Percentiles rank a stretch among this genome's conserved stretches.
phyloP scores from a whole-genome alignment of 2,888 invertebrate genomes.

The Argyra leucocephala region DNA sequence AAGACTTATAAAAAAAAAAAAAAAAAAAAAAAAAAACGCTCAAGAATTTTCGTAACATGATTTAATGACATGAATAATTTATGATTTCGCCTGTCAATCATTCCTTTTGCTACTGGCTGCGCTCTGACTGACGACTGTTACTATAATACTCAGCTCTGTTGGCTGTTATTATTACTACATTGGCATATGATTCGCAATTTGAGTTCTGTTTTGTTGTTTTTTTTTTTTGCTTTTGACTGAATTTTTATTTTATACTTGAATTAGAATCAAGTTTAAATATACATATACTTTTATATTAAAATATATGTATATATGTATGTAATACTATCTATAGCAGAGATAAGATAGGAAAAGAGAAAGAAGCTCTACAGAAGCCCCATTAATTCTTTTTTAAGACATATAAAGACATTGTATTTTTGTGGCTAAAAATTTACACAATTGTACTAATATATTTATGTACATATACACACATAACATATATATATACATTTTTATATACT shows the following conservation, averaged over 20 bases:
- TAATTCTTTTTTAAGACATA: neutral
- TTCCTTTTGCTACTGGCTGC: conserved; percentile 1
- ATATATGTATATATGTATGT: neutral
- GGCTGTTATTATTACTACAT: neutral
- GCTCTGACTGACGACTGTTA: neutral
- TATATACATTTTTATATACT: neutral
- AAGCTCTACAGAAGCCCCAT: neutral
- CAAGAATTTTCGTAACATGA: conserved; percentile 43
- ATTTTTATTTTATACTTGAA: neutral
- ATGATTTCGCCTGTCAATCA: conserved; percentile 45
- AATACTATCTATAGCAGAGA: too few species aligned
- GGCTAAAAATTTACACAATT: too few species aligned
- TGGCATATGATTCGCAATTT: neutral
- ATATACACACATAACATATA: neutral
- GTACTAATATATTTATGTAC: neutral
- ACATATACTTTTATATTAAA: neutral
- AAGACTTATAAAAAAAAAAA: conserved; percentile 15
- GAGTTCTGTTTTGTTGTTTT: neutral
- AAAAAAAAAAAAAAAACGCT: conserved; percentile 18
- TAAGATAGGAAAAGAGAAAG: neutral
- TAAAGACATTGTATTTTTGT: neutral
- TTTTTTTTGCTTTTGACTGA: neutral
- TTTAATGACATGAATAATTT: conserved; percentile 46
- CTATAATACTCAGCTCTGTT: neutral
- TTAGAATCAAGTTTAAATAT: neutral